Percentiles rank a stretch among this genome's conserved stretches.
Evolutionary conservation across 1,140 invertebrate species (phyloP).

Genomic region (Lasioglossum albipes): DNA sequence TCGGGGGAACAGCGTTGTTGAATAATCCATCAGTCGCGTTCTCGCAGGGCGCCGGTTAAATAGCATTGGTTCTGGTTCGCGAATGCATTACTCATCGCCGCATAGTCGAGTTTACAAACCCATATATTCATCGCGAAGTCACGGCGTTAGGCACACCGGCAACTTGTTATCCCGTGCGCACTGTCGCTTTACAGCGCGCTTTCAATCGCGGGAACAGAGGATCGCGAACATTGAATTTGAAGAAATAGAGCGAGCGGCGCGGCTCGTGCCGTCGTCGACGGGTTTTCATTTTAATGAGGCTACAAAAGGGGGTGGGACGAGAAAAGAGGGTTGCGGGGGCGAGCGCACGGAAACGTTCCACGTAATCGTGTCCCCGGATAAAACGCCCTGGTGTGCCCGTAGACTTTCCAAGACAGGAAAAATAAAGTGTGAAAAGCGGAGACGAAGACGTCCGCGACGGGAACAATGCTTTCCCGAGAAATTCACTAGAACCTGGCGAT

Average conservation of each 20-base stretch:
- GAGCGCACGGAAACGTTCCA: not conserved
- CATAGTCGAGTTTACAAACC: not conserved
- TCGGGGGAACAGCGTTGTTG: not conserved
- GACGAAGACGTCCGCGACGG: not conserved
- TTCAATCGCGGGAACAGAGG: not conserved
- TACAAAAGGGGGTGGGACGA: not conserved
- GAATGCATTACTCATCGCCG: not conserved
- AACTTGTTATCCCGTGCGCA: not conserved
- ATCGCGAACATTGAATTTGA: conserved; percentile 1
- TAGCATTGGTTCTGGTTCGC: not conserved
- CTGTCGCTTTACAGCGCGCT: not conserved
- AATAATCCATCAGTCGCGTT: not conserved
- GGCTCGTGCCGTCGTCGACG: not conserved
- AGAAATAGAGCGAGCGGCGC: not conserved
- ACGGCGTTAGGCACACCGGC: not conserved
- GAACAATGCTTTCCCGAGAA: not conserved
- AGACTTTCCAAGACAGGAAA: not conserved
- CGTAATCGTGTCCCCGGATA: not conserved
- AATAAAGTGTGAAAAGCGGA: too few species aligned
- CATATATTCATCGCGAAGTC: conserved; percentile 2
- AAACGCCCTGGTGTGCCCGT: not conserved
- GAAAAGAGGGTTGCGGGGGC: not conserved
- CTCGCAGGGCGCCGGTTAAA: not conserved
- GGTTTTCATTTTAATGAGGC: not conserved
- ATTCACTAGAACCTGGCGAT: not conserved